Percentiles rank a stretch among this genome's conserved stretches.
phyloP scores from a whole-genome alignment of 2,888 invertebrate species.

The Eudiplozoon nipponicum region DNA sequence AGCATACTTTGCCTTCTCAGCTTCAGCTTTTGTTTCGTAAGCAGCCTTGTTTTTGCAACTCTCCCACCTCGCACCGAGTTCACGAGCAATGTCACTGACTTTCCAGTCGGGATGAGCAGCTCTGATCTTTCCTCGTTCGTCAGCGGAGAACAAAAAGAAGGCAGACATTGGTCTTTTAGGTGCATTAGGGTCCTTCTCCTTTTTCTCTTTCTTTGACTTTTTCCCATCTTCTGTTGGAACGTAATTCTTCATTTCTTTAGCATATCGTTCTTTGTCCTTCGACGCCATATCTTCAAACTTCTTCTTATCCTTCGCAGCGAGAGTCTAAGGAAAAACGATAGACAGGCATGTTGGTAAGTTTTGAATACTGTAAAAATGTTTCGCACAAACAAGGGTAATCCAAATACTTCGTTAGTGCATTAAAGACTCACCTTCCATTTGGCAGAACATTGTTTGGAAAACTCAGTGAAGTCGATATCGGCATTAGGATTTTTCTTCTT shows the following conservation, averaged over 20 bases:
- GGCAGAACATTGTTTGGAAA: constrained; percentile 89
- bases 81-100: constrained; percentile 73
- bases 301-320: constrained; percentile 88
- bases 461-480: constrained; percentile 80
- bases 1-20: constrained; percentile 69
- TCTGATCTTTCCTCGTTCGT: constrained; percentile 68
- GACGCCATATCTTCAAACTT: constrained; percentile 96
- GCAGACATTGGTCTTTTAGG: constrained; percentile 77
- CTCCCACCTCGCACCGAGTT: constrained; percentile 63
- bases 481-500: constrained; percentile 97
- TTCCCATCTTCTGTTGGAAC: constrained; percentile 39
- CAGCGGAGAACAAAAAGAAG: constrained; percentile 88
- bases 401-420: too few relatives aligned
- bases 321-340: constrained; percentile 37
- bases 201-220: constrained; percentile 37
- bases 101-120: constrained; percentile 59
- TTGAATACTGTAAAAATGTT: too few relatives aligned
- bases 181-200: constrained; percentile 66
- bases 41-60: constrained; percentile 38
- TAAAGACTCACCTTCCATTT: constrained; percentile 73
- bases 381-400: too few relatives aligned
- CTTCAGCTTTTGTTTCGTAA: constrained; percentile 60
- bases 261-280: constrained; percentile 68
- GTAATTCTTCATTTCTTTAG: constrained; percentile 71
- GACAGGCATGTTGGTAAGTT: too few relatives aligned